phyloP scores from a whole-genome alignment of 2,888 invertebrate species.

The Polyommatus iphigenia region DNA sequence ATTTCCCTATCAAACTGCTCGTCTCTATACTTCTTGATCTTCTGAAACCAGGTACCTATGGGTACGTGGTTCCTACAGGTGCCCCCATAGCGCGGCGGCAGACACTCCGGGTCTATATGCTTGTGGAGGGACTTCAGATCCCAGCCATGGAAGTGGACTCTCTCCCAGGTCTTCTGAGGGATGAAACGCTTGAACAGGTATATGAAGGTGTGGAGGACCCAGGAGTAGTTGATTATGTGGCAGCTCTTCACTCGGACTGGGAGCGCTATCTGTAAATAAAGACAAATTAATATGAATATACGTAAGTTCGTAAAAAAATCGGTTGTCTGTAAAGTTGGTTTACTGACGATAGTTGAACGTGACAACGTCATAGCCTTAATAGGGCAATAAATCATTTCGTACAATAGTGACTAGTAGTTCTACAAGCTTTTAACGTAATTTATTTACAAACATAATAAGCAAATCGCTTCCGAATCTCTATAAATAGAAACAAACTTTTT shows the following conservation, averaged over 20 bases:
- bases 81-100: slow-evolving; percentile 64
- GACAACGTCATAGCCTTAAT: too few relatives aligned
- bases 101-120: slow-evolving; percentile 55
- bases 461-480: too few relatives aligned
- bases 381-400: too few relatives aligned
- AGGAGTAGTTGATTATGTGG: slow-evolving; percentile 89
- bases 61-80: slow-evolving; percentile 79
- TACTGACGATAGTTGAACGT: too few relatives aligned
- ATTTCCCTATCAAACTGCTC: slow-evolving; percentile 82
- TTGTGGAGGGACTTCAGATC: slow-evolving; percentile 66
- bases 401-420: too few relatives aligned
- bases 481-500: too few relatives aligned
- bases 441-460: too few relatives aligned
- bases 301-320: too few relatives aligned
- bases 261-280: slow-evolving; percentile 78
- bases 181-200: slow-evolving; percentile 88
- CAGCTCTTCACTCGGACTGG: slow-evolving; percentile 84
- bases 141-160: slow-evolving; percentile 65
- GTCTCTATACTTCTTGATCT: slow-evolving; percentile 70
- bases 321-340: too few relatives aligned
- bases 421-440: too few relatives aligned
- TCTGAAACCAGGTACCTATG: slow-evolving; percentile 80
- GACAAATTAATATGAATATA: not conserved
- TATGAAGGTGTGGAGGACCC: slow-evolving; percentile 88
- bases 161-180: slow-evolving; percentile 81